Evolutionary conservation across 37 sponge, comb jelly and placozoan species (phyloP).

Genomic region (Halichondria panicea): DNA sequence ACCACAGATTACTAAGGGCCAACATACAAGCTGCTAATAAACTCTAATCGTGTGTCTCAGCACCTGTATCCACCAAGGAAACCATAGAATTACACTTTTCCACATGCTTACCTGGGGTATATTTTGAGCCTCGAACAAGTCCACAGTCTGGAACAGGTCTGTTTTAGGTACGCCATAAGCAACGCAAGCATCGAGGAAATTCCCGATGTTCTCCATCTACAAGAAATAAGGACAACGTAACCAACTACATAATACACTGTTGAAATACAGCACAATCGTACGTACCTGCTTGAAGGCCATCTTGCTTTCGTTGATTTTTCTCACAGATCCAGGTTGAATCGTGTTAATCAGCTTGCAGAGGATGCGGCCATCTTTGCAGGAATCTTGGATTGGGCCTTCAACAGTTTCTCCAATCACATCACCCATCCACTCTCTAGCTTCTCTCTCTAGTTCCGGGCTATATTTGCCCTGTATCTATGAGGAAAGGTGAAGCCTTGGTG

Average conservation of each 20-base stretch:
- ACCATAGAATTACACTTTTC: no score
- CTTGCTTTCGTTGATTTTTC: conserved; percentile 74
- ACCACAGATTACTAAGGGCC: no score
- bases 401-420: conserved; percentile 67
- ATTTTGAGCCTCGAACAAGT: conserved; percentile 89
- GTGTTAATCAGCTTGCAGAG: conserved; percentile 84
- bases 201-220: conserved; percentile 97
- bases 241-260: conserved; percentile 1
- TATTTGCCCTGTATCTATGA: conserved; percentile 61
- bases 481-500: neutral
- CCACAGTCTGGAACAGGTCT: conserved; percentile 95
- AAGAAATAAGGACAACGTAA: neutral
- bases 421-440: conserved; percentile 75
- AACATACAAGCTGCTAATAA: no score
- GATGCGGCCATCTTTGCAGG: conserved; percentile 63
- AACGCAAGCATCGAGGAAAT: conserved; percentile 76
- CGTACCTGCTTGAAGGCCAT: conserved; percentile 90
- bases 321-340: conserved; percentile 71
- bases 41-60: no score
- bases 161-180: conserved; percentile 69
- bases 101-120: conserved; percentile 82
- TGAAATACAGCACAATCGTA: neutral
- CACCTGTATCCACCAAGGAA: no score
- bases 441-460: conserved; percentile 51
- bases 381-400: conserved; percentile 12